Evolutionary conservation across 2,888 invertebrate genomes (phyloP), one percentile per base, ranked within the genome.

Genomic region (Disparrhopalites patrizii): DNA sequence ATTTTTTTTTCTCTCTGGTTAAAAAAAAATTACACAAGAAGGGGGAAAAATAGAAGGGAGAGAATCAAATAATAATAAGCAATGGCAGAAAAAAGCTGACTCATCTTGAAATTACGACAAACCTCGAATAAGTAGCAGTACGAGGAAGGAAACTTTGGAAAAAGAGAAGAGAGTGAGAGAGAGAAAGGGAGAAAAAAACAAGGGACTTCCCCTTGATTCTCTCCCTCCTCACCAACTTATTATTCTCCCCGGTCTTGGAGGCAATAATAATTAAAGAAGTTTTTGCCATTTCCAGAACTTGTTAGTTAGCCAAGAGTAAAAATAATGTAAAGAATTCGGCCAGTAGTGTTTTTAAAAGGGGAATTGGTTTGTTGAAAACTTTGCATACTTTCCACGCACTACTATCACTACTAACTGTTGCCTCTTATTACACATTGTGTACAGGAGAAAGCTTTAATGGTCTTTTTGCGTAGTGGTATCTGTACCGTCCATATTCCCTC

Each of bases 181-280:
- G 51, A 40, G 40, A 31, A 50, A n/a, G 54, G 10, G 54, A n/a
- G 25, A 40, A 20, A 40, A 10, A 40, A 20, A 40, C n/a, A 40
- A 20, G 40, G 20, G 40, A 5, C 40, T 40, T 56, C 38, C 43
- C 15, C 15, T 20, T 60, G 25, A 31, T n/a, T 10, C 51, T 61
- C 51, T 57, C 60, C 28, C 55, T n/a, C 10, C 36, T 27, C 55
- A 55, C 23, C 30, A 30, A 30, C 47, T 58, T 55, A 55, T 57
- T 61, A 61, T 61, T 61, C 61, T 50, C 61, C 50, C 30, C 68
- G 60, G 70, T 71, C 68, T 56, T n/a, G n/a, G 62, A 68, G 71
- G 67, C 69, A 68, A 69, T 69, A 69, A 68, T 71, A 71, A 71
- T 71, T 71, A 71, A 71, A 66, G 69, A 71, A 71, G 66, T 71